These are phyloP conservation scores for Gnathonemus echidnorhynchus DNA, from an alignment of 2,113 vertebrate species.

Conservation along the genomic window DNA sequence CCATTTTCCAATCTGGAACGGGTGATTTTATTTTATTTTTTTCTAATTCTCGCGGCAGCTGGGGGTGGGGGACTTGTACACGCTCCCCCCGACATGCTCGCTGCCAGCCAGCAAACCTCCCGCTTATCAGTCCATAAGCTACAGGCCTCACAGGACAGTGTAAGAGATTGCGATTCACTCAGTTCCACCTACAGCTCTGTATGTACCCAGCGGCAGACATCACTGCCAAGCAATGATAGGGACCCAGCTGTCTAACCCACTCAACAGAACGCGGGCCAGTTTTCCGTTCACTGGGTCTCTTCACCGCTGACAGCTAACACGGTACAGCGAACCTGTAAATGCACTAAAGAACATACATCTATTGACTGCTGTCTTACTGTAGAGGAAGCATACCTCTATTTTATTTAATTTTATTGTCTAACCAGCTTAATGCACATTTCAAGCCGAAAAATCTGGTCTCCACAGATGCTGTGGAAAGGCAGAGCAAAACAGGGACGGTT, in stretches of 20 bases:
- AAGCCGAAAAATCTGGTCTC: neutral
- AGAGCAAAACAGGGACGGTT: neutral
- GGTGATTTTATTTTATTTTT: neutral
- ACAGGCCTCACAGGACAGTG: neutral
- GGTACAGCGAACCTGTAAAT: neutral
- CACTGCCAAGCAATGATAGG: slow-evolving; percentile 4
- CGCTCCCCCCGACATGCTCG: neutral
- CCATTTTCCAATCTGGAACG: neutral
- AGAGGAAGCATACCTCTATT: neutral
- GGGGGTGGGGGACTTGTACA: neutral
- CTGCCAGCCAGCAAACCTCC: neutral
- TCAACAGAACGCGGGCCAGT: neutral
- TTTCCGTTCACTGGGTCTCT: neutral
- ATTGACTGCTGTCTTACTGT: neutral
- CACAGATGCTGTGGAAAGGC: neutral
- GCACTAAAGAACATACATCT: neutral
- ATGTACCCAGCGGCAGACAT: neutral
- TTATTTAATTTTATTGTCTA: neutral
- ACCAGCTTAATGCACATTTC: neutral
- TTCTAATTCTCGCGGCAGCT: neutral
- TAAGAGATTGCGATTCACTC: slow-evolving; percentile 3
- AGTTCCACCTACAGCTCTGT: neutral
- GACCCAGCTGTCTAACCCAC: slow-evolving; percentile 2
- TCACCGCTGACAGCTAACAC: neutral
- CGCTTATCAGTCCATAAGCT: neutral